These are phyloP conservation scores for Corythornis leucogaster DNA, from an alignment of 2,797 vertebrate genomes.

Conservation along the genomic window DNA sequence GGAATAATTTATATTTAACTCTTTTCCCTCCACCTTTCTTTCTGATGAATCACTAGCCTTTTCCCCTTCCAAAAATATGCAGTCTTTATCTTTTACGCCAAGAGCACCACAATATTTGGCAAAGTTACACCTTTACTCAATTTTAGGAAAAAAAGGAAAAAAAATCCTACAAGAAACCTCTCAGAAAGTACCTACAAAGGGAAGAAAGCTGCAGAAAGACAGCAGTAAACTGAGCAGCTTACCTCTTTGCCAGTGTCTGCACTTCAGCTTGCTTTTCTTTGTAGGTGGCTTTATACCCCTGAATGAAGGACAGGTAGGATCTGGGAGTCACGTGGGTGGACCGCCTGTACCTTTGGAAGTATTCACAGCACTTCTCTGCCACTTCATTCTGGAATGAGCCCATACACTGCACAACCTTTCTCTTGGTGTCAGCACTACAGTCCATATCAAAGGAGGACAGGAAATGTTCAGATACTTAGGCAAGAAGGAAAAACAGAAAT, in stretches of 20 bases:
- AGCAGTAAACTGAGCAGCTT: background rate
- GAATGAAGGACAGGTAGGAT: constrained; percentile 97
- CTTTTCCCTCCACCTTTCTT: background rate
- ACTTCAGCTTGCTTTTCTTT: constrained; percentile 89
- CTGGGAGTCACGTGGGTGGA: constrained; percentile 94
- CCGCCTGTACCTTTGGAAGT: constrained; percentile 93
- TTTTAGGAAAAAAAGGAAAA: background rate
- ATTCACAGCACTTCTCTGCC: constrained; percentile 93
- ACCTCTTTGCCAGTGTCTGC: constrained; percentile 91
- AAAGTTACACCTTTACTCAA: background rate
- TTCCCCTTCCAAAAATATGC: background rate
- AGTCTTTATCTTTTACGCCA: background rate
- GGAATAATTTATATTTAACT: background rate
- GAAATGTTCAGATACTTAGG: too few species aligned
- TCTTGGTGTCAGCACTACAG: constrained; percentile 86
- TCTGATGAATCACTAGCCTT: background rate
- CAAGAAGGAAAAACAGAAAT: too few species aligned
- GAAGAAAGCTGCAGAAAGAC: background rate
- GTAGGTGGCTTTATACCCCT: constrained; percentile 92
- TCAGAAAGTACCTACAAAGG: background rate
- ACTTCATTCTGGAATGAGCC: constrained; percentile 96
- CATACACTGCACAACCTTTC: constrained; percentile 93
- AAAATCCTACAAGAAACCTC: accelerated
- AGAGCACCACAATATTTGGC: background rate
- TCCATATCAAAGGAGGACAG: constrained; percentile 84